phyloP scores from a whole-genome alignment of 2,113 vertebrate genomes.

The Nicator chloris region DNA sequence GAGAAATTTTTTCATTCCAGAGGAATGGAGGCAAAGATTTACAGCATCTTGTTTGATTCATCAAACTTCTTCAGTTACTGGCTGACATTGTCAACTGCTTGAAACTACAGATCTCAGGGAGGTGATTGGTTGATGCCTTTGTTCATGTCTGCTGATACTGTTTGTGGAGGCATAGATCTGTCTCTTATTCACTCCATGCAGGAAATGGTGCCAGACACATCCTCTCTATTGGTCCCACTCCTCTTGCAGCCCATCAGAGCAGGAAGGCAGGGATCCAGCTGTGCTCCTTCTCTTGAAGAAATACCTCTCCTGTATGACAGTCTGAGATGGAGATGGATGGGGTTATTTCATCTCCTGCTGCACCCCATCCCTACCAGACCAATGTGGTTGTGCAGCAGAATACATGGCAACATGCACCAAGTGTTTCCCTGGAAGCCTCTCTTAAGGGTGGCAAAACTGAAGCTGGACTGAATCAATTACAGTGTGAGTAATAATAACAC shows the following conservation, averaged over 20 bases:
- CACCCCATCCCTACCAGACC: not conserved
- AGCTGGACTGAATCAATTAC: not conserved
- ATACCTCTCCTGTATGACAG: not conserved
- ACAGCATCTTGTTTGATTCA: not conserved
- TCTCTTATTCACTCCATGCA: not conserved
- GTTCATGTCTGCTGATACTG: not conserved
- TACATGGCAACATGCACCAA: not conserved
- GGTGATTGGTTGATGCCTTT: not conserved
- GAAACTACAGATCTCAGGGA: not conserved
- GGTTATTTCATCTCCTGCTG: not conserved
- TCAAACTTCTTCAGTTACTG: not conserved
- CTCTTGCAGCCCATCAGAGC: not conserved
- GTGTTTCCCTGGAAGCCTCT: not conserved
- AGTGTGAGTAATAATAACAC: too few relatives aligned
- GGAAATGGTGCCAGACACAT: not conserved
- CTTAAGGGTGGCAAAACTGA: not conserved
- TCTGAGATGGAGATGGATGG: not conserved
- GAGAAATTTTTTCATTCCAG: not conserved
- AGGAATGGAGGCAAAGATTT: not conserved
- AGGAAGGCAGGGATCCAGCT: not conserved
- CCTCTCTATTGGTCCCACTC: not conserved
- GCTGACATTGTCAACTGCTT: not conserved
- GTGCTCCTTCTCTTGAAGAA: not conserved
- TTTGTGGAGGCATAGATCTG: not conserved
- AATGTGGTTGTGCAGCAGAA: not conserved